Percentiles rank a stretch among this genome's conserved stretches.
phyloP scores from a whole-genome alignment of 92 coral and sea anemone species.

The Zoanthus sansibaricus region DNA sequence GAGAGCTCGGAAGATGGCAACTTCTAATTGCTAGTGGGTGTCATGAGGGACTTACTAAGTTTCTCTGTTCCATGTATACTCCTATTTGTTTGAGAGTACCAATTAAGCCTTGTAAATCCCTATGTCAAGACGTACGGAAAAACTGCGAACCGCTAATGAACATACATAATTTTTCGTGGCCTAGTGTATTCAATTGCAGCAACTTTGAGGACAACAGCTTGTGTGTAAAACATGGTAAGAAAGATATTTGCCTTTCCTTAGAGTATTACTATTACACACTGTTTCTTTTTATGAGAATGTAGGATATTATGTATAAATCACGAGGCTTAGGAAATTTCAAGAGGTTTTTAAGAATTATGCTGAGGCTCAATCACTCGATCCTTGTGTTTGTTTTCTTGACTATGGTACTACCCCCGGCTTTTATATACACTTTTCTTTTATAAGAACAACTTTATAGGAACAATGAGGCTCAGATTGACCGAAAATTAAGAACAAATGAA shows the following conservation, averaged over 20 bases:
- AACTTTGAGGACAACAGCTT: constrained; percentile 54
- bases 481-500: too few relatives aligned
- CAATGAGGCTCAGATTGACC: too few relatives aligned
- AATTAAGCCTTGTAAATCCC: constrained; percentile 71
- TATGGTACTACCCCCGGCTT: too few relatives aligned
- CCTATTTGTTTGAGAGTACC: constrained; percentile 76
- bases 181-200: constrained; percentile 64
- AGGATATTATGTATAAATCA: too few relatives aligned
- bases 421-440: too few relatives aligned
- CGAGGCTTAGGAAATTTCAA: too few relatives aligned
- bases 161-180: constrained; percentile 69
- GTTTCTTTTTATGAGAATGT: too few relatives aligned
- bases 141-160: constrained; percentile 84
- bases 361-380: too few relatives aligned
- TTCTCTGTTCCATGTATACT: constrained; percentile 86
- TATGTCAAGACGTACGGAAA: constrained; percentile 60
- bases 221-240: constrained; percentile 52
- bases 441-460: too few relatives aligned
- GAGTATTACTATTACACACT: too few relatives aligned
- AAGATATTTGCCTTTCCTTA: not conserved
- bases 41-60: constrained; percentile 54
- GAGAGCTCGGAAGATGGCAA: constrained; percentile 60
- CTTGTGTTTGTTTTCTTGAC: too few relatives aligned
- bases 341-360: too few relatives aligned
- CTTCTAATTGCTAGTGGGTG: constrained; percentile 56